These are phyloP conservation scores for Calyptomena viridis DNA, from an alignment of 2,113 vertebrate genomes.

Conservation along the genomic window DNA sequence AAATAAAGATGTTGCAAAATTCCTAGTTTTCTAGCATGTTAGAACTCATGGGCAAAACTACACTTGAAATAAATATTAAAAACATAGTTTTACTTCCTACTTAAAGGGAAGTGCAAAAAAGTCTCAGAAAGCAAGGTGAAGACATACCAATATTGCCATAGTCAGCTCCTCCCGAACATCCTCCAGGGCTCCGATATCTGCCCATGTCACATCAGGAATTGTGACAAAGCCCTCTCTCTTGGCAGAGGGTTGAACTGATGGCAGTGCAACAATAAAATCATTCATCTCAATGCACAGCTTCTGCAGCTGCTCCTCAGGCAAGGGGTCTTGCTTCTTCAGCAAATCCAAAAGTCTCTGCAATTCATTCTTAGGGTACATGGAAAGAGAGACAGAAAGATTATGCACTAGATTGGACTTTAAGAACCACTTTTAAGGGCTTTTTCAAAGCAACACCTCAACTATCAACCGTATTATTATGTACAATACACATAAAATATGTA, in stretches of 20 bases:
- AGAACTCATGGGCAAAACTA: neutral
- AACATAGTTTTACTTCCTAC: neutral
- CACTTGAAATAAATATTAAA: neutral
- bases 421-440: neutral
- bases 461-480: neutral
- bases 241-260: constrained; percentile 91
- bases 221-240: constrained; percentile 98
- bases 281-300: constrained; percentile 85
- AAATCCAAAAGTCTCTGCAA: constrained; percentile 79
- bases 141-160: constrained; percentile 93
- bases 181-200: constrained; percentile 90
- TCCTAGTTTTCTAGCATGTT: neutral
- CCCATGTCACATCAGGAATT: constrained; percentile 94
- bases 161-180: constrained; percentile 91
- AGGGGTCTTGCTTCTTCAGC: constrained; percentile 75
- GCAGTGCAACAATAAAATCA: constrained; percentile 86
- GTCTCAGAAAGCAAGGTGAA: neutral
- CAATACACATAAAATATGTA: neutral
- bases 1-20: neutral
- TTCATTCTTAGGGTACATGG: constrained; percentile 71
- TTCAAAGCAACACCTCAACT: neutral
- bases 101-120: neutral
- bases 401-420: neutral
- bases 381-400: neutral
- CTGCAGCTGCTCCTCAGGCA: constrained; percentile 84